Conservation (phyloP, 2,888 invertebrate species). For the Dolomedes plantarius region DNA sequence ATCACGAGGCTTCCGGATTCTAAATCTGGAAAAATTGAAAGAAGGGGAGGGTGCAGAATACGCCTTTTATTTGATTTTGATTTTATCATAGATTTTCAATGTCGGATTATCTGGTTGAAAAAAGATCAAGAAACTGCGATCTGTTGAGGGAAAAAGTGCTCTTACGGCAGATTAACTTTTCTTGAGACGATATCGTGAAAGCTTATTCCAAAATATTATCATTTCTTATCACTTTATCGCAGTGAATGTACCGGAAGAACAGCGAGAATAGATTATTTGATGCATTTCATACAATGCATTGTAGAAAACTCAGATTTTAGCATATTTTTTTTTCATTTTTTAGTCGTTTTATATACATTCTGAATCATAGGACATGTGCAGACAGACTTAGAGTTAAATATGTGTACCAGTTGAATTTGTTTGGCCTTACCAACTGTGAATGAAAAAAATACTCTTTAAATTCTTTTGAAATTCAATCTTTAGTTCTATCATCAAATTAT, state of each 20-base stretch:
- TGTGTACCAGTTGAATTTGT: no score
- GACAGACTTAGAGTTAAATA: no score
- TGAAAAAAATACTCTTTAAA: no score
- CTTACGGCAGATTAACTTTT: constrained; percentile 4
- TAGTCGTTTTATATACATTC: no score
- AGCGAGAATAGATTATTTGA: no score
- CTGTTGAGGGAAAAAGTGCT: neutral
- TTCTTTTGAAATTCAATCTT: no score
- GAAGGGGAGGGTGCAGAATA: neutral
- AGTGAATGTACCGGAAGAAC: neutral
- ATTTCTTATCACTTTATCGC: neutral
- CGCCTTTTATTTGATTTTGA: constrained; percentile 3
- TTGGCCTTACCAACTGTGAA: no score
- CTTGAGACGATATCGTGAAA: neutral
- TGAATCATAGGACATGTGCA: no score
- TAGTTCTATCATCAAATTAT: no score
- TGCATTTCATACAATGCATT: no score
- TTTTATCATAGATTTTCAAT: constrained; percentile 8
- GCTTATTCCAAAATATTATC: neutral
- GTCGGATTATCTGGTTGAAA: neutral
- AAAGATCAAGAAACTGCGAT: neutral
- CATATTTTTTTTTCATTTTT: no score
- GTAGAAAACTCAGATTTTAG: no score
- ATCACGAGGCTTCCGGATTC: neutral
- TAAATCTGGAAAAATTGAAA: neutral